Evolutionary conservation across 1,140 invertebrate species (phyloP).

Genomic region (Drosophila jambulina): DNA sequence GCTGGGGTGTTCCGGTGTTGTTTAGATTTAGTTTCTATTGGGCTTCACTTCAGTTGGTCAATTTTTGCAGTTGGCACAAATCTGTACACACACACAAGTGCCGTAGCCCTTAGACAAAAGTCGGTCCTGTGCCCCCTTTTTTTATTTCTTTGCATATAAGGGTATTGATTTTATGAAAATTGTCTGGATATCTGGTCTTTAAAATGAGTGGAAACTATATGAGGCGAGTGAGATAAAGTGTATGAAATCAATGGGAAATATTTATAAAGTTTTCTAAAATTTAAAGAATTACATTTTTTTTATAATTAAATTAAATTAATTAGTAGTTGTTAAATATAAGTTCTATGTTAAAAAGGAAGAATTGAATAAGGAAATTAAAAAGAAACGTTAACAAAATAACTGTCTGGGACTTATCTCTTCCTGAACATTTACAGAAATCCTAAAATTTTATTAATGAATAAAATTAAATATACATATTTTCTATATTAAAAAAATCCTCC

Average conservation of each 20-base stretch:
- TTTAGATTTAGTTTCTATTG: conserved; percentile 73
- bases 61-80: conserved; percentile 76
- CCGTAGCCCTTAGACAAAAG: conserved; percentile 34
- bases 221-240: too few species aligned
- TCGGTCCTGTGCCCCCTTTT: conserved; percentile 29
- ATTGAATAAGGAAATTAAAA: too few species aligned
- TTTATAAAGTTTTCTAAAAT: fast-evolving
- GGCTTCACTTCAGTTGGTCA: conserved; percentile 57
- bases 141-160: conserved; percentile 22
- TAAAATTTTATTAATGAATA: too few species aligned
- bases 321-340: background rate
- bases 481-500: too few species aligned
- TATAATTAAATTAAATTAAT: background rate
- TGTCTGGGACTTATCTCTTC: too few species aligned
- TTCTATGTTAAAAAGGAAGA: background rate
- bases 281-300: background rate
- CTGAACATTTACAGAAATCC: too few species aligned
- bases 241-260: background rate
- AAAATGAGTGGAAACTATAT: background rate
- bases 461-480: too few species aligned
- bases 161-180: conserved; percentile 30
- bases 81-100: conserved; percentile 20
- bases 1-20: conserved; percentile 52
- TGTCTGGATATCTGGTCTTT: background rate
- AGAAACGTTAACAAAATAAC: too few species aligned